Percentiles rank a stretch among this genome's conserved stretches.
Conservation (phyloP, 2,888 invertebrate genomes). For the Lasioglossum malachurum region DNA sequence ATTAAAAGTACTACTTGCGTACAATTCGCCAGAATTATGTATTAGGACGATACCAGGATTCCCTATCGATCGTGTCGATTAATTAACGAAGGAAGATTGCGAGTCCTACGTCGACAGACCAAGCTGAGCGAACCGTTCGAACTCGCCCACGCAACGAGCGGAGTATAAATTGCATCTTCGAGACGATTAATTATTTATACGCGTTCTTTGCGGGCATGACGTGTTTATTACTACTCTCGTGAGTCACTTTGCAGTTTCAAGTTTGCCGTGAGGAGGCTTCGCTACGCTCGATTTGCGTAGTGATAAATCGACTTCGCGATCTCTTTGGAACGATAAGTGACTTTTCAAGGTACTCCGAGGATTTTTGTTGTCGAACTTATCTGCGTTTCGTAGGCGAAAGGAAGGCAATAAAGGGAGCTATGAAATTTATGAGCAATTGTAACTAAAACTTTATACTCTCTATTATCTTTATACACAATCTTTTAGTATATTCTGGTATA, state of each 20-base stretch:
- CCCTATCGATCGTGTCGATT: neutral
- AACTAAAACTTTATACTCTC: too few relatives aligned
- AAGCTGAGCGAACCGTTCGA: neutral
- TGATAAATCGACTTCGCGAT: neutral
- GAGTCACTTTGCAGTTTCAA: constrained; percentile 46
- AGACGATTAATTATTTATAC: constrained; percentile 62
- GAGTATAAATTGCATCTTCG: constrained; percentile 42
- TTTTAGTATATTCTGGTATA: too few relatives aligned
- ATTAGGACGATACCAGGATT: too few relatives aligned
- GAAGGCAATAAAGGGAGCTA: too few relatives aligned
- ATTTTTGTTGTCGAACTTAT: too few relatives aligned
- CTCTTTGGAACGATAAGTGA: neutral
- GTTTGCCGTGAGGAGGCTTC: constrained; percentile 7
- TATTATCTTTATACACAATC: too few relatives aligned
- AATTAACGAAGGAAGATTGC: constrained; percentile 14
- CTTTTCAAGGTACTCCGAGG: neutral
- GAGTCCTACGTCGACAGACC: neutral
- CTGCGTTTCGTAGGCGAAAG: too few relatives aligned
- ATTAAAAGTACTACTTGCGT: too few relatives aligned
- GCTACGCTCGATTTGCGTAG: neutral
- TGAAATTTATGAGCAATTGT: too few relatives aligned
- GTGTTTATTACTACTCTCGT: constrained; percentile 54
- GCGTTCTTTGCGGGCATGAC: constrained; percentile 47
- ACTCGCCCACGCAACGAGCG: constrained; percentile 14
- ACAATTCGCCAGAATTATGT: too few relatives aligned